A percentile compares a stretch with the other conserved stretches of the same genome.
These are phyloP conservation scores for Spermophilus dauricus DNA, from an alignment of 2,113 vertebrate species.

Conservation along the genomic window DNA sequence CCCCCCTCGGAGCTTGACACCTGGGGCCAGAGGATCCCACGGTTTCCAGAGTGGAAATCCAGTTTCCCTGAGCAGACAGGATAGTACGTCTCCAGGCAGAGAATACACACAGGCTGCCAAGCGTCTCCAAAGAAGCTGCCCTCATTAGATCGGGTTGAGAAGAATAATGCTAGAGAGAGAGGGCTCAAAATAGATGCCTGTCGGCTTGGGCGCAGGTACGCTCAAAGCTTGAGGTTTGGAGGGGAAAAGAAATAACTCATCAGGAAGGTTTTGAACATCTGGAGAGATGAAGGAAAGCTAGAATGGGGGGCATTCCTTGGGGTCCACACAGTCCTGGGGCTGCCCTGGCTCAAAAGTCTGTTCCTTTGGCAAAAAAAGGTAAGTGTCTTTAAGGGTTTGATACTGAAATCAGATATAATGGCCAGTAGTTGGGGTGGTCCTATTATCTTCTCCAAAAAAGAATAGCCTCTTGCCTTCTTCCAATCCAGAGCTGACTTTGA, in stretches of 20 bases:
- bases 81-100: constrained; percentile 36
- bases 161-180: background rate
- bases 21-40: background rate
- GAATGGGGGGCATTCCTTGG: accelerated
- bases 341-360: background rate
- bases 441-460: constrained; percentile 19
- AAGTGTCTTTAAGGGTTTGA: background rate
- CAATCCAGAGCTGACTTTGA: constrained; percentile 61
- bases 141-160: constrained; percentile 57
- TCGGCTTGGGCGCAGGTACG: background rate
- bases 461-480: constrained; percentile 57
- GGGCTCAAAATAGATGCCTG: constrained; percentile 5
- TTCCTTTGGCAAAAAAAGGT: background rate
- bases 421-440: background rate
- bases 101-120: constrained; percentile 30
- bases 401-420: background rate
- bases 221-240: constrained; percentile 35
- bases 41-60: constrained; percentile 1
- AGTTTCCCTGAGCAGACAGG: background rate
- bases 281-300: background rate
- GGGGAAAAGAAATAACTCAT: background rate
- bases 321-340: background rate
- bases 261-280: accelerated
- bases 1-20: background rate
- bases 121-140: background rate